phyloP scores from a whole-genome alignment of 1,140 invertebrate species.

The Formica exsecta region DNA sequence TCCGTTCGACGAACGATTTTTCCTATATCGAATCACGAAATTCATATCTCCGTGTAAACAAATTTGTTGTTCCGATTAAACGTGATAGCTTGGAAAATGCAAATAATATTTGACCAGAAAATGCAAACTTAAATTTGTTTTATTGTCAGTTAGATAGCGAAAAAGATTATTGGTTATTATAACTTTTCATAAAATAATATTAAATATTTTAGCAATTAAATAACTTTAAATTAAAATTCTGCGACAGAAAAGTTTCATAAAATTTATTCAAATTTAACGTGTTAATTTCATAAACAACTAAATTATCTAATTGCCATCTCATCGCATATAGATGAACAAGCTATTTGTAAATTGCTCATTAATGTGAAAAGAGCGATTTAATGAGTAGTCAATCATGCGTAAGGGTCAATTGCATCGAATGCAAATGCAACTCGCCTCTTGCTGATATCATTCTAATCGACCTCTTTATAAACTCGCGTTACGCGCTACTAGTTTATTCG shows the following conservation, averaged over 20 bases:
- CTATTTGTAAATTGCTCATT: conserved; percentile 40
- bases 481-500: conserved; percentile 23
- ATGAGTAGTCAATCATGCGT: conserved; percentile 41
- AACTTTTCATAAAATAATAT: not conserved
- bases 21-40: conserved; percentile 24
- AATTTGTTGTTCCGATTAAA: not conserved
- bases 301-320: not conserved
- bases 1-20: conserved; percentile 62
- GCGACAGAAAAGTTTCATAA: not conserved
- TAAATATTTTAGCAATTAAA: not conserved
- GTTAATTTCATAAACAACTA: conserved; percentile 1
- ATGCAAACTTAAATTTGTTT: not conserved
- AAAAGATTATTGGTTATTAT: not conserved
- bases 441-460: conserved; percentile 57
- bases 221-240: conserved; percentile 3
- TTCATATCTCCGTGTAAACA: conserved; percentile 29
- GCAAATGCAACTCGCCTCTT: conserved; percentile 44
- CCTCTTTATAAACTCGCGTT: conserved; percentile 57
- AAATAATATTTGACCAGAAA: conserved; percentile 12
- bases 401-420: conserved; percentile 57
- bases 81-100: not conserved
- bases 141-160: not conserved
- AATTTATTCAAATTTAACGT: not conserved
- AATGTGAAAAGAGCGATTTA: conserved; percentile 57
- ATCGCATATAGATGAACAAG: conserved; percentile 16